Conservation (phyloP, 2,113 vertebrate species). For the Sapajus apella region DNA sequence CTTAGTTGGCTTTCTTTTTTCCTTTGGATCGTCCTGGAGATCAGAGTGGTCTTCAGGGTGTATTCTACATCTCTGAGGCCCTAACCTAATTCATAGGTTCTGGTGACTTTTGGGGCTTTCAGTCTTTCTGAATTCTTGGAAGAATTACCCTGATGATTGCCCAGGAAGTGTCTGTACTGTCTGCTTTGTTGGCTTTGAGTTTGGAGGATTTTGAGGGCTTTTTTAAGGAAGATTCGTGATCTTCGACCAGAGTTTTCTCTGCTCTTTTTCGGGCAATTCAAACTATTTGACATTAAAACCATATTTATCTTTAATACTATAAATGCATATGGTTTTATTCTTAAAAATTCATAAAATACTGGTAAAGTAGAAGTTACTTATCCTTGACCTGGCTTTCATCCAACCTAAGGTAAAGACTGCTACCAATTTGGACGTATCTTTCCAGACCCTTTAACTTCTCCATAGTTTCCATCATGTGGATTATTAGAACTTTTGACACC, state of each 20-base stretch:
- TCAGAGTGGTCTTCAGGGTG: neutral
- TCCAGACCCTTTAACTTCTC: neutral
- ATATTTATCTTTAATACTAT: neutral
- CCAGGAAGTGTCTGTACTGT: rapidly evolving
- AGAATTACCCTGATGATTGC: neutral
- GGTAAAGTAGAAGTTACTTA: neutral
- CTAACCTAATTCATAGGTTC: neutral
- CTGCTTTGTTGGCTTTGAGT: neutral
- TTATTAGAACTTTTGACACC: neutral
- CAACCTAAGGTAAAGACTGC: neutral
- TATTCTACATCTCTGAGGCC: neutral
- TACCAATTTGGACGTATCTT: neutral
- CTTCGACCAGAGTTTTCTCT: neutral
- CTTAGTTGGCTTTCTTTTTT: neutral
- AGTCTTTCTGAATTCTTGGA: neutral
- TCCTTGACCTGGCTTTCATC: neutral
- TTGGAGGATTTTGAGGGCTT: neutral
- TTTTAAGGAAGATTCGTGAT: neutral
- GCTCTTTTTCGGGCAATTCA: neutral
- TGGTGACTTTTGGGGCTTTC: neutral
- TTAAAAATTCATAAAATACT: neutral
- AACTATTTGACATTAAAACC: neutral
- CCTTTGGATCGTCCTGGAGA: neutral
- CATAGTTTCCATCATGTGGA: neutral
- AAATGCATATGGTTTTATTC: neutral